Base-by-base conservation (phyloP, 2,888 invertebrate genomes). In the Chrysotoxum bicinctum region DNA sequence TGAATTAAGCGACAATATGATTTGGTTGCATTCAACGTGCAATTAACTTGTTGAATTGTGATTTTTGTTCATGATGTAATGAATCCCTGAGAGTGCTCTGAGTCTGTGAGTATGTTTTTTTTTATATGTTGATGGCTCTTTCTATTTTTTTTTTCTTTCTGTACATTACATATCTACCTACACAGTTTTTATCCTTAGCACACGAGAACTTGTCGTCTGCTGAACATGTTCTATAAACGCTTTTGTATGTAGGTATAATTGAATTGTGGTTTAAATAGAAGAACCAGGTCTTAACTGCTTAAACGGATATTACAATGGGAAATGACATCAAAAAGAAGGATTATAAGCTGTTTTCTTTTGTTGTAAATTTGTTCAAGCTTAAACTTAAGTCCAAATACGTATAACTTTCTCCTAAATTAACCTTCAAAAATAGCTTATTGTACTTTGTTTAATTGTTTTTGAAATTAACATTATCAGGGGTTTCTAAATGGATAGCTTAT, bases 31-130 rank as follows among this genome's bases (percentile, higher is more conserved):
- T 56, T 69, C 56, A 52, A 35, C 40, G n/a, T 58, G 56, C 62
- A 78, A 69, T 69, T 83, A 73, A 84, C 84, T 84, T 84, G 79
- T 84, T 79, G 84, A 70, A 72, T 79, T 79, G 60, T 23, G 56
- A 60, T 70, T 68, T 69, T 62, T 69, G 40, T 45, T 56, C 62
- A 62, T 26, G 35, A 52, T 43, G 37, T 74, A 54, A 68, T 54
- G 73, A 50, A 62, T 54, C 19, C 21, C 48, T n/a, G 16, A 43
- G 8, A 43, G 43, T 2, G 23, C 45, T 45, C 19, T 45, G 48
- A 52, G n/a, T 19, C n/a, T 19, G 6, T 16, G 16, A 10, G 12
- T 35, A 7, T 19, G 26, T 26, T 3, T 26, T 26, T 26, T 26
- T 2, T 26, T 45, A 7, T 1, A 45, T 40, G 40, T 40, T 16